Percentiles rank a stretch among this genome's conserved stretches.
These are phyloP conservation scores for Rotaria socialis DNA, from an alignment of 2,888 invertebrate species.

Conservation along the genomic window DNA sequence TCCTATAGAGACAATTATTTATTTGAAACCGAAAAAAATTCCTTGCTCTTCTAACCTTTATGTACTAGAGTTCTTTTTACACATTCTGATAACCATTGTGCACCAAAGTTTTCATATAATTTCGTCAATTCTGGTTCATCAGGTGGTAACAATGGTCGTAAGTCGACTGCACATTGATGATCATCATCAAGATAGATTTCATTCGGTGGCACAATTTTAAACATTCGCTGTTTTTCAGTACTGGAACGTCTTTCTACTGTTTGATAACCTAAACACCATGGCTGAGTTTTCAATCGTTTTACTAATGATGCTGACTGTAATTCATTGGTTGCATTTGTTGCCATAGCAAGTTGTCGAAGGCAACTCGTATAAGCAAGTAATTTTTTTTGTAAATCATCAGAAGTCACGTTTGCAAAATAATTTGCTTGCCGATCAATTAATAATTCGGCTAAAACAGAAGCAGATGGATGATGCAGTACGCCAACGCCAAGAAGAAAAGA, in stretches of 20 bases:
- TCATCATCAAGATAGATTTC: conserved; percentile 31
- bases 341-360: neutral
- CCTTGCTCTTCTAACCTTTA: neutral
- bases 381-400: neutral
- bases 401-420: neutral
- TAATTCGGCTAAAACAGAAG: conserved; percentile 9
- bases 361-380: neutral
- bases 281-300: conserved; percentile 5
- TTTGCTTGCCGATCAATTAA: conserved; percentile 30
- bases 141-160: conserved; percentile 22
- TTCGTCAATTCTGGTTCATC: conserved; percentile 7
- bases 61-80: neutral
- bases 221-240: neutral
- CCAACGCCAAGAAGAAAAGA: conserved; percentile 4
- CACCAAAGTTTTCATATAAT: conserved; percentile 27
- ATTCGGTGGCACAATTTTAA: neutral
- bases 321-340: neutral
- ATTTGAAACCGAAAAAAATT: too few species aligned
- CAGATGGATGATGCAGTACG: neutral
- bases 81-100: conserved; percentile 7
- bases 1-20: neutral
- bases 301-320: conserved; percentile 3
- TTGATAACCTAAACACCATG: conserved; percentile 32
- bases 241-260: neutral
- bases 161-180: conserved; percentile 3